Evolutionary conservation across 37 sponge, comb jelly and placozoan genomes (phyloP).

Genomic region (Spongilla lacustris): DNA sequence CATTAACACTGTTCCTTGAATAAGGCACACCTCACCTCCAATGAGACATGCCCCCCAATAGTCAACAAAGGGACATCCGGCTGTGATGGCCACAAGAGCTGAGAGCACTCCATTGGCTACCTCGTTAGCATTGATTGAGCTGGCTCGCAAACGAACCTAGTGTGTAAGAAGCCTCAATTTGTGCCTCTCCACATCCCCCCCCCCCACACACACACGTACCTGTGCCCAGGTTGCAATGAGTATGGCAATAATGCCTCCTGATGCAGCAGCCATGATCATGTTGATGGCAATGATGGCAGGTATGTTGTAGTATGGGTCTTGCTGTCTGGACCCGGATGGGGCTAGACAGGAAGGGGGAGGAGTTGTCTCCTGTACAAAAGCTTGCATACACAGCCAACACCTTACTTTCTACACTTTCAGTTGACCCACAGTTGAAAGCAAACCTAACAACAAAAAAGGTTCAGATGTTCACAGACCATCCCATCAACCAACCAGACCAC

Average conservation of each 20-base stretch:
- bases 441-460: constrained; percentile 55
- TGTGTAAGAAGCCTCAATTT: not conserved
- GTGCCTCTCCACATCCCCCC: too few relatives aligned
- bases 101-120: constrained; percentile 93
- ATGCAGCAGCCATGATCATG: constrained; percentile 73
- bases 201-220: constrained; percentile 3
- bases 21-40: constrained; percentile 55
- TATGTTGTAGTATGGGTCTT: constrained; percentile 29
- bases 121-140: constrained; percentile 90
- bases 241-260: constrained; percentile 67
- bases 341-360: not conserved
- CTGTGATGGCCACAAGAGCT: constrained; percentile 90
- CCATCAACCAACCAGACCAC: not conserved
- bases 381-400: too few relatives aligned
- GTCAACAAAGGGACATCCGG: constrained; percentile 83
- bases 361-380: too few relatives aligned
- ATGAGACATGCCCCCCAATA: constrained; percentile 78
- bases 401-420: constrained; percentile 81
- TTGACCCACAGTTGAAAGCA: constrained; percentile 96
- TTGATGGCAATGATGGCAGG: constrained; percentile 77
- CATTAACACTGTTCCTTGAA: not conserved
- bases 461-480: not conserved
- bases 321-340: not conserved
- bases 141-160: constrained; percentile 64
- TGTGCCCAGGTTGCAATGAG: constrained; percentile 64